Percentiles rank a stretch among this genome's conserved stretches.
phyloP scores from a whole-genome alignment of 2,113 vertebrate species.

The Shinisaurus crocodilurus region DNA sequence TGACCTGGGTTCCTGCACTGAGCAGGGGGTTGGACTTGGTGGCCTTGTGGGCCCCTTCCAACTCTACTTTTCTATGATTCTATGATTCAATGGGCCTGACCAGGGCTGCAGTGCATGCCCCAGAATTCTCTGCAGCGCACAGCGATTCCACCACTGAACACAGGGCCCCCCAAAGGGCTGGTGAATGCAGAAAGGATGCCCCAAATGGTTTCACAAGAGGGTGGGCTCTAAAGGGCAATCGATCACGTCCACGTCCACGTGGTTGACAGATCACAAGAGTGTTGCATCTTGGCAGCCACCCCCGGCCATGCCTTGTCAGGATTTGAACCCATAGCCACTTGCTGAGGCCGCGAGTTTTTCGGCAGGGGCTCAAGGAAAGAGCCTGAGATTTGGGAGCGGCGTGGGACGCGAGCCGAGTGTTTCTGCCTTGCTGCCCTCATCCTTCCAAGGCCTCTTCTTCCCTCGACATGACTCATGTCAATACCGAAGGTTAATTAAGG shows the following conservation, averaged over 20 bases:
- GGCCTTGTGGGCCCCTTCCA: too few relatives aligned
- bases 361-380: background rate
- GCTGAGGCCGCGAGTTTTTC: background rate
- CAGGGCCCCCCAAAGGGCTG: background rate
- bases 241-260: too few relatives aligned
- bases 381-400: background rate
- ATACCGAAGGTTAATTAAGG: conserved; percentile 76
- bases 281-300: background rate
- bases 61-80: too few relatives aligned
- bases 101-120: background rate
- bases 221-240: background rate
- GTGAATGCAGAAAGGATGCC: background rate
- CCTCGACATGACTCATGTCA: conserved; percentile 71
- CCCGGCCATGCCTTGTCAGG: background rate
- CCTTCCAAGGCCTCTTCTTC: conserved; percentile 31
- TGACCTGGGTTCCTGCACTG: background rate
- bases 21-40: background rate
- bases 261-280: background rate
- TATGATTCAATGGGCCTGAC: too few relatives aligned
- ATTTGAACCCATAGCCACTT: background rate
- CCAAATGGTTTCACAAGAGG: background rate
- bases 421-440: conserved; percentile 21
- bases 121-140: background rate
- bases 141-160: background rate
- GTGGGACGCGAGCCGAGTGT: background rate